Percentiles rank a stretch among this genome's conserved stretches.
Conservation (phyloP, 2,113 vertebrate species). For the Leptobrachium leishanense region DNA sequence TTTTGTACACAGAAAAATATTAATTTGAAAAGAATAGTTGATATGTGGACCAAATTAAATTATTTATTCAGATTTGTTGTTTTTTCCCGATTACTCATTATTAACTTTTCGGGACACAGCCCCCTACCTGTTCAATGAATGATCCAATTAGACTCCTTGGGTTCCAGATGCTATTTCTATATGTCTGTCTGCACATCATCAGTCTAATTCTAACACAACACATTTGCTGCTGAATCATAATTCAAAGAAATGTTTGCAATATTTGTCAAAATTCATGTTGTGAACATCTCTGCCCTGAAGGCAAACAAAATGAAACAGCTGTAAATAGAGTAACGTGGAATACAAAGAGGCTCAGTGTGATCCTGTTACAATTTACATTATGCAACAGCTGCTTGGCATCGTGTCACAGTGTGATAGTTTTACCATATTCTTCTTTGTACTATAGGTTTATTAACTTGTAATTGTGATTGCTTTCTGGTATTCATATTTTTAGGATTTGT, state of each 20-base stretch:
- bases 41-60: too few relatives aligned
- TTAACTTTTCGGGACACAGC: neutral
- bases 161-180: neutral
- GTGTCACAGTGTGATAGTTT: conserved; percentile 32
- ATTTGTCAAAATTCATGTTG: conserved; percentile 34
- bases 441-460: neutral
- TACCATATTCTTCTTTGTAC: conserved; percentile 47
- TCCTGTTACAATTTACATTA: conserved; percentile 51
- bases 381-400: conserved; percentile 52
- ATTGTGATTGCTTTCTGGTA: conserved; percentile 48
- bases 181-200: neutral
- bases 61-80: too few relatives aligned
- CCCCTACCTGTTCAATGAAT: too few relatives aligned
- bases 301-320: conserved; percentile 47
- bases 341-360: conserved; percentile 37
- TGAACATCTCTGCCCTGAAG: conserved; percentile 44
- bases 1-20: too few relatives aligned
- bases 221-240: neutral
- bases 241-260: neutral
- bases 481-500: neutral
- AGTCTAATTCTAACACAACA: neutral
- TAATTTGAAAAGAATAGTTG: too few relatives aligned
- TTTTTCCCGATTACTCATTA: too few relatives aligned
- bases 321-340: conserved; percentile 50
- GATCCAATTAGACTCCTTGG: too few relatives aligned